phyloP scores from a whole-genome alignment of 2,888 invertebrate species.

The Tetheella fluctuosa region DNA sequence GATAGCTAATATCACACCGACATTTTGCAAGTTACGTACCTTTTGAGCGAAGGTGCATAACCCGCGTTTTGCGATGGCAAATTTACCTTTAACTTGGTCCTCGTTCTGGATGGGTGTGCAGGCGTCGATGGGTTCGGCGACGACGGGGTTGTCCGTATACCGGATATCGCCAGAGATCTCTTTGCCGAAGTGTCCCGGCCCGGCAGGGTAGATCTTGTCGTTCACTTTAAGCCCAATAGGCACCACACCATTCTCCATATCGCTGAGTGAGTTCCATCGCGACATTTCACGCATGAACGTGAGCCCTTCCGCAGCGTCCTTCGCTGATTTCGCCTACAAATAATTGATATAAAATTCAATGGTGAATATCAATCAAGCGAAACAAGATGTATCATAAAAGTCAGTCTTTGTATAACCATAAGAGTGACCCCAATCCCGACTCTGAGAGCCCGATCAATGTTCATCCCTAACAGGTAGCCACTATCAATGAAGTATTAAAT shows the following conservation, averaged over 20 bases:
- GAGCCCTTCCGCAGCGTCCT: conserved; percentile 96
- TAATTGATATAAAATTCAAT: conserved; percentile 16
- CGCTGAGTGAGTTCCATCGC: conserved; percentile 91
- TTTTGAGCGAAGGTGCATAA: conserved; percentile 98
- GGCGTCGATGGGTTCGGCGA: conserved; percentile 89
- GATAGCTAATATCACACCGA: conserved; percentile 93
- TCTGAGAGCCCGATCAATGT: background rate
- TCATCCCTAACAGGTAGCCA: too few relatives aligned
- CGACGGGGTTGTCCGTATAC: conserved; percentile 85
- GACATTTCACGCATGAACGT: conserved; percentile 99
- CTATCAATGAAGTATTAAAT: too few relatives aligned
- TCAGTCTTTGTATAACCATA: background rate
- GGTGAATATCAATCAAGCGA: background rate
- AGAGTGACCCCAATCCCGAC: background rate
- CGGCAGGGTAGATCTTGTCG: conserved; percentile 84
- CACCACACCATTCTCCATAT: conserved; percentile 73
- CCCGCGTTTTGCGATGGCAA: conserved; percentile 94
- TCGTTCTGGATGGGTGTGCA: conserved; percentile 85
- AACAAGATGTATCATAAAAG: background rate
- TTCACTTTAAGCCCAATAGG: conserved; percentile 60
- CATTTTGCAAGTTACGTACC: conserved; percentile 91
- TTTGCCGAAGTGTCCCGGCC: conserved; percentile 96
- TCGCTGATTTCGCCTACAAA: conserved; percentile 90
- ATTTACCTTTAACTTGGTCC: conserved; percentile 86
- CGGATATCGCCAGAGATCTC: conserved; percentile 87